Percentiles rank a stretch among this genome's conserved stretches.
phyloP scores from a whole-genome alignment of 2,113 vertebrate species.

The Willisornis vidua region DNA sequence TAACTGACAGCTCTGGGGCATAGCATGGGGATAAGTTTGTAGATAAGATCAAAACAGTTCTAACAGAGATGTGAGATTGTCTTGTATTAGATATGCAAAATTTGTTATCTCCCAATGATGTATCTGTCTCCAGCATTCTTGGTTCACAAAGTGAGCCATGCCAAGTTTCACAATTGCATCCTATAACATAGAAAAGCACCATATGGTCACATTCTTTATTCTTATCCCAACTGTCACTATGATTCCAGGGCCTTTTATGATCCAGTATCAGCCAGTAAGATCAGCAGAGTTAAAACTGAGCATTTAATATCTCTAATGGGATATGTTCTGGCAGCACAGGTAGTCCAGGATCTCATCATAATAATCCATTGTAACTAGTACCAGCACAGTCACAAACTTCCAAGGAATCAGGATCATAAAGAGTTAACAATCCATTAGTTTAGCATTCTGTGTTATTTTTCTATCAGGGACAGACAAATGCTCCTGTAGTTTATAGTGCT shows the following conservation, averaged over 20 bases:
- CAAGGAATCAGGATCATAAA: neutral
- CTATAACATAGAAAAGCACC: slow-evolving; percentile 20
- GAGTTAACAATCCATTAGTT: neutral
- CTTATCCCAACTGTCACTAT: slow-evolving; percentile 15
- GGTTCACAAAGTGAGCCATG: slow-evolving; percentile 3
- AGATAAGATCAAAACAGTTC: slow-evolving; percentile 38
- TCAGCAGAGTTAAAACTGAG: neutral
- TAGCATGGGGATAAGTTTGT: neutral
- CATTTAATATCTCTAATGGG: neutral
- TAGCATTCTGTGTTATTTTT: neutral
- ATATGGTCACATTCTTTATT: slow-evolving; percentile 25
- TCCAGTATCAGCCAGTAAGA: neutral
- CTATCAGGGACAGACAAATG: neutral
- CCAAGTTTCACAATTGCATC: slow-evolving; percentile 24
- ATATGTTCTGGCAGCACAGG: neutral
- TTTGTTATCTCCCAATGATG: slow-evolving; percentile 11
- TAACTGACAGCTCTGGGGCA: slow-evolving; percentile 6
- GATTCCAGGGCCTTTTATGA: neutral
- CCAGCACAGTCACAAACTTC: neutral
- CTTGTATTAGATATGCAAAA: neutral
- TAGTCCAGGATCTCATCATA: neutral
- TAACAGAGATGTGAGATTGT: neutral
- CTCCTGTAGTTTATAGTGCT: neutral
- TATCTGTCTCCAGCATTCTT: neutral
- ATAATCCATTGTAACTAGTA: neutral